These are phyloP conservation scores for Dryadula phaetusa DNA, from an alignment of 2,888 invertebrate species.

Conservation along the genomic window DNA sequence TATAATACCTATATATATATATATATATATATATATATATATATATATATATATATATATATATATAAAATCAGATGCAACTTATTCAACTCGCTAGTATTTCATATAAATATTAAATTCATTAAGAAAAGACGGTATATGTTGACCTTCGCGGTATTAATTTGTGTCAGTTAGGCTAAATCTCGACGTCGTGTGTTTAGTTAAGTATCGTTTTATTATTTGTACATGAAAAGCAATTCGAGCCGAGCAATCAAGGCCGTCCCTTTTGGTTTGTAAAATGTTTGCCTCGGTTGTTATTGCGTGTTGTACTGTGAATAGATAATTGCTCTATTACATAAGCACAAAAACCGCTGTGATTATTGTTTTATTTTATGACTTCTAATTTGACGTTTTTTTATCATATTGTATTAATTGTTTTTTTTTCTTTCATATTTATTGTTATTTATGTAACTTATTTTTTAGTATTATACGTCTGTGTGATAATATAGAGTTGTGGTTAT, in stretches of 20 bases:
- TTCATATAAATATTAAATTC: background rate
- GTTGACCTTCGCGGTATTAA: background rate
- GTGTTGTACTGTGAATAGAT: constrained; percentile 18
- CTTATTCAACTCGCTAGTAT: background rate
- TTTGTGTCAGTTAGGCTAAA: background rate
- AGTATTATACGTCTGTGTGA: too few species aligned
- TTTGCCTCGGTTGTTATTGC: background rate
- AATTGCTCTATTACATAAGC: constrained; percentile 16
- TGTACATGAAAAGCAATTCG: constrained; percentile 6
- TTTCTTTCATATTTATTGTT: background rate
- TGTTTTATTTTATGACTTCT: constrained; percentile 5
- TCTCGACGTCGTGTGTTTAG: background rate
- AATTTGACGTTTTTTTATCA: background rate
- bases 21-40: too few species aligned
- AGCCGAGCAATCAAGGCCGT: constrained; percentile 3
- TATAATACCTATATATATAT: too few species aligned
- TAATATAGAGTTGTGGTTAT: too few species aligned
- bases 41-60: too few species aligned
- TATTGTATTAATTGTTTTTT: background rate
- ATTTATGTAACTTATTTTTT: background rate
- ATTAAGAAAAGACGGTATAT: background rate
- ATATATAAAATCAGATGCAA: background rate
- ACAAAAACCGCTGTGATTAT: background rate
- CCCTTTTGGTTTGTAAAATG: constrained; percentile 9
- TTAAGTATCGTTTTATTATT: constrained; percentile 4